phyloP scores from a whole-genome alignment of 2,888 invertebrate genomes.

The Aleiodes testaceus region DNA sequence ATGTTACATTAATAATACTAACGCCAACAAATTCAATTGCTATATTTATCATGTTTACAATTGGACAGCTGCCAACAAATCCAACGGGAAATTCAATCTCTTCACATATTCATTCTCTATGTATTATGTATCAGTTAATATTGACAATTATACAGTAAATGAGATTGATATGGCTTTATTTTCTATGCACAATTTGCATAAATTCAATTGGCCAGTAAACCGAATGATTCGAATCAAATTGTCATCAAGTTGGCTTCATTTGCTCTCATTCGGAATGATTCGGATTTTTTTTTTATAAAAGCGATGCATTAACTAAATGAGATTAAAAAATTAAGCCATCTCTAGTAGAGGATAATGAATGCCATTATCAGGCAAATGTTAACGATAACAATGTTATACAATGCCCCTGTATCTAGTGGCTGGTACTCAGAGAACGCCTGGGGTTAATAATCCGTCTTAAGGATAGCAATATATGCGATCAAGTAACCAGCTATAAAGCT shows the following conservation, averaged over 20 bases:
- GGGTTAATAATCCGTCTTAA: conserved; percentile 19
- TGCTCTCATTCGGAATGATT: too few relatives aligned
- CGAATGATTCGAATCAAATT: background rate
- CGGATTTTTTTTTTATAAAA: too few relatives aligned
- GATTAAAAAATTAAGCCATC: too few relatives aligned
- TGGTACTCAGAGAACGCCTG: background rate
- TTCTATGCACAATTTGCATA: conserved; percentile 4
- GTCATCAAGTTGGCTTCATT: too few relatives aligned
- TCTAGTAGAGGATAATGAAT: too few relatives aligned
- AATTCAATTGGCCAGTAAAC: background rate
- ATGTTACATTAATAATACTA: background rate
- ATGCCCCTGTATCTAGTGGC: too few relatives aligned
- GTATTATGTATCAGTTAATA: background rate
- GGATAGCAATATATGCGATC: conserved; percentile 10
- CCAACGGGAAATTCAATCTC: conserved; percentile 4
- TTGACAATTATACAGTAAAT: conserved; percentile 11
- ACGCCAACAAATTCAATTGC: conserved; percentile 8
- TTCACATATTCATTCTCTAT: conserved; percentile 6
- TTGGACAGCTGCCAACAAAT: conserved; percentile 15
- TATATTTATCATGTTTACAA: background rate
- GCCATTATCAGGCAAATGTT: too few relatives aligned
- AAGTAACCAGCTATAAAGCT: conserved; percentile 10
- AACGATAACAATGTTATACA: too few relatives aligned
- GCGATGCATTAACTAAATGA: too few relatives aligned
- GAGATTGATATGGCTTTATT: background rate